Evolutionary conservation across 2,797 vertebrate species (phyloP).

Genomic region (Chaetophractus vellerosus): DNA sequence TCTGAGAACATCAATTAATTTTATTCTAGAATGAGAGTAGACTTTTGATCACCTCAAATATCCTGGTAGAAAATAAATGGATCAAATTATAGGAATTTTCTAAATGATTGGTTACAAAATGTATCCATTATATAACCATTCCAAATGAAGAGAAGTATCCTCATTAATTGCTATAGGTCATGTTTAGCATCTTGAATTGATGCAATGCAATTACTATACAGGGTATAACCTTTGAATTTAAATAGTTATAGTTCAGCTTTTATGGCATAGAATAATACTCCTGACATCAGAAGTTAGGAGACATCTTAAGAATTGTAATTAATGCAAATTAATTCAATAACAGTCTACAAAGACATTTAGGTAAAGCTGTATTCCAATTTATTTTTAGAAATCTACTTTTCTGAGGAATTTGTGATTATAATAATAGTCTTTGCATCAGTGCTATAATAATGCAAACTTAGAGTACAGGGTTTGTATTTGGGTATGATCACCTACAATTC

Average conservation of each 20-base stretch:
- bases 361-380: background rate
- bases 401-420: background rate
- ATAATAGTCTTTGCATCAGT: background rate
- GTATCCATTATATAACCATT: background rate
- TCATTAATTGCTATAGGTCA: slow-evolving; percentile 82
- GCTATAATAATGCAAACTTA: background rate
- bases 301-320: slow-evolving; percentile 30
- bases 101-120: background rate
- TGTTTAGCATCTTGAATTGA: slow-evolving; percentile 76
- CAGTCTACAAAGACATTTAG: background rate
- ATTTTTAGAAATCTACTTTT: background rate
- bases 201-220: slow-evolving; percentile 78
- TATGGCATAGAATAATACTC: slow-evolving; percentile 61
- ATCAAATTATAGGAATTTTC: no score
- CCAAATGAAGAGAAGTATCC: slow-evolving; percentile 62
- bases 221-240: slow-evolving; percentile 83
- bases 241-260: slow-evolving; percentile 70
- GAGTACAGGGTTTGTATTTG: background rate
- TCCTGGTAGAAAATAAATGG: no score
- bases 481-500: background rate
- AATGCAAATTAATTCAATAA: slow-evolving; percentile 3
- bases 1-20: no score
- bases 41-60: no score
- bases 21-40: no score
- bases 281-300: slow-evolving; percentile 1